Percentiles rank a stretch among this genome's conserved stretches.
phyloP scores from a whole-genome alignment of 2,888 invertebrate species.

The Synergus umbraculus region DNA sequence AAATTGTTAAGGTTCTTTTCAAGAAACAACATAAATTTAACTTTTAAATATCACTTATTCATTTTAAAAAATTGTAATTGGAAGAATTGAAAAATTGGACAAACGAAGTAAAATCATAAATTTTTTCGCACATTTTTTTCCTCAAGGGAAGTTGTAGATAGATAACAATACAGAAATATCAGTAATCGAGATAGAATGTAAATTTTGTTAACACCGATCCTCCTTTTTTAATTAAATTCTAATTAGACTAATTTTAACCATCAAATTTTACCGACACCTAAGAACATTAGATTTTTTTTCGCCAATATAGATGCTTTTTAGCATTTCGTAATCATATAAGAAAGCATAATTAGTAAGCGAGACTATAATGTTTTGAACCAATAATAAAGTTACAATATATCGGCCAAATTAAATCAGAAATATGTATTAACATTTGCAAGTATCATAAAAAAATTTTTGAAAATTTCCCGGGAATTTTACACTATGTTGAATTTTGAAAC shows the following conservation, averaged over 20 bases:
- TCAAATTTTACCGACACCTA: constrained; percentile 18
- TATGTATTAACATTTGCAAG: background rate
- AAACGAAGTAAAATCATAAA: background rate
- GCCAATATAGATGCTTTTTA: constrained; percentile 11
- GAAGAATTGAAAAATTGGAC: background rate
- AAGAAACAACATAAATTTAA: constrained; percentile 27
- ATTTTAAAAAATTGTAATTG: background rate
- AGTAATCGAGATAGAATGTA: background rate
- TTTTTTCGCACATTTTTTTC: background rate
- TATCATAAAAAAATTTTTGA: no score
- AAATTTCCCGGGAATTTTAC: no score
- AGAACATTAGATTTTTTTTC: background rate
- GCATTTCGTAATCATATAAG: constrained; percentile 21
- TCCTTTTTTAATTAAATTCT: background rate
- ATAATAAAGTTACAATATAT: constrained; percentile 12
- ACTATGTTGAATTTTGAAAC: no score
- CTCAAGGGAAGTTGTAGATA: background rate
- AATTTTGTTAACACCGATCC: background rate
- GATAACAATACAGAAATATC: background rate
- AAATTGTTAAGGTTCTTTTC: constrained; percentile 8
- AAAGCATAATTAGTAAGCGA: constrained; percentile 33
- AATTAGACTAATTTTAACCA: background rate
- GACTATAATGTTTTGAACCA: constrained; percentile 35
- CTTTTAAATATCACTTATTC: constrained; percentile 18
- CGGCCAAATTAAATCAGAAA: background rate